Percentiles rank a stretch among this genome's conserved stretches.
phyloP scores from a whole-genome alignment of 2,888 invertebrate species.

The Mythimna lalbum region DNA sequence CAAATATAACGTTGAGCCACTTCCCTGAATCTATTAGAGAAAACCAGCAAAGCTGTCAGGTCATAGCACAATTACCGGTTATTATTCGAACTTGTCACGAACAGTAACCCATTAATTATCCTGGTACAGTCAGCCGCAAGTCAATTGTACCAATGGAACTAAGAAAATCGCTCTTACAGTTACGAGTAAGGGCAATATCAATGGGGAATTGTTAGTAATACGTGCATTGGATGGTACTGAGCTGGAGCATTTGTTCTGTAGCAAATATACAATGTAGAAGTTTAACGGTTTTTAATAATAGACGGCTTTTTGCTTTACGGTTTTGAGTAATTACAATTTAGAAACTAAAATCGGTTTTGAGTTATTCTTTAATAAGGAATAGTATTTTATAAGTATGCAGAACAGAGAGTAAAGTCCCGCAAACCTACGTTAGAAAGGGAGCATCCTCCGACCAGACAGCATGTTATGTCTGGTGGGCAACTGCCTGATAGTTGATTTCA shows the following conservation, averaged over 20 bases:
- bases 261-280: neutral
- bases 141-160: neutral
- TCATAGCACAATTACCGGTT: slow-evolving; percentile 32
- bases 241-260: neutral
- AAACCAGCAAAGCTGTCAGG: slow-evolving; percentile 23
- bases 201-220: neutral
- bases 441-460: no score
- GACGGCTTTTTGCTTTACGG: neutral
- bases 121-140: neutral
- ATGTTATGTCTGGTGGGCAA: no score
- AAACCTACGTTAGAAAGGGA: no score
- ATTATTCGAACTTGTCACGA: slow-evolving; percentile 41
- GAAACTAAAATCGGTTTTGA: no score
- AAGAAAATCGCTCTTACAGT: neutral
- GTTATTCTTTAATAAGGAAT: neutral
- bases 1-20: neutral
- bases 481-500: no score
- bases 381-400: no score
- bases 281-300: slow-evolving; percentile 4
- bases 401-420: no score
- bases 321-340: neutral
- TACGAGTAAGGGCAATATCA: neutral
- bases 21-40: slow-evolving; percentile 17
- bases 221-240: neutral
- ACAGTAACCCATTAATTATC: slow-evolving; percentile 46